These are phyloP conservation scores for Drosophila parabipectinata DNA, from an alignment of 1,140 invertebrate species.

Conservation along the genomic window DNA sequence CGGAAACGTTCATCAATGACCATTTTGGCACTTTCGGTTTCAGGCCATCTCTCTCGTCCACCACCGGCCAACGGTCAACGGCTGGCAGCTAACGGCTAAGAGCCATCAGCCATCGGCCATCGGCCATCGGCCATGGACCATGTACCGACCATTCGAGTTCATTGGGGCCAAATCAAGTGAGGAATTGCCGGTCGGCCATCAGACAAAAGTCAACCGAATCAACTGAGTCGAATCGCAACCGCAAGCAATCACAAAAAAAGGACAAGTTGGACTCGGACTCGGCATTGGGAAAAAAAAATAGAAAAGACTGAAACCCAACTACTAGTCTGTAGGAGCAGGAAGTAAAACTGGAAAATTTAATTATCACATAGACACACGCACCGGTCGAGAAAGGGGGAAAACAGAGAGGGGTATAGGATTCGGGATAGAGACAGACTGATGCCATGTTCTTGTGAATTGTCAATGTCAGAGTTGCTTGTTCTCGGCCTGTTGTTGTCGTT, in stretches of 20 bases:
- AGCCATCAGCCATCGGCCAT: constrained; percentile 30
- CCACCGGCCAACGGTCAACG: not conserved
- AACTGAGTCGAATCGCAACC: constrained; percentile 35
- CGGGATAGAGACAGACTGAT: constrained; percentile 44
- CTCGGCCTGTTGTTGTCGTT: constrained; percentile 45
- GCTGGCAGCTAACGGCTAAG: constrained; percentile 51
- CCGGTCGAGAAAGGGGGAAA: not conserved
- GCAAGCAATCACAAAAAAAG: constrained; percentile 36
- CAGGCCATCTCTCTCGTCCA: constrained; percentile 43
- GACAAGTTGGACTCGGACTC: not conserved
- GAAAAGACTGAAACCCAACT: constrained; percentile 1
- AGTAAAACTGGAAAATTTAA: constrained; percentile 74
- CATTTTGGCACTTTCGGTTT: constrained; percentile 72
- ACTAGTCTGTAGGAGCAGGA: constrained; percentile 25
- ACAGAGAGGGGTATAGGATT: constrained; percentile 5
- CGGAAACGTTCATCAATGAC: constrained; percentile 71
- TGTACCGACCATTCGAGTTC: constrained; percentile 22
- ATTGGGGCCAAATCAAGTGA: constrained; percentile 49
- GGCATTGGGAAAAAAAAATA: constrained; percentile 10
- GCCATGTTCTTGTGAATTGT: constrained; percentile 68
- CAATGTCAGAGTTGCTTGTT: constrained; percentile 64
- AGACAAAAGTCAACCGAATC: constrained; percentile 49
- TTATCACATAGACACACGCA: constrained; percentile 60
- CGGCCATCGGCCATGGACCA: constrained; percentile 12
- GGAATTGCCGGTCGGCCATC: constrained; percentile 17